Base-by-base conservation (phyloP, 2,888 invertebrate genomes). In the Phlogophora meticulosa region DNA sequence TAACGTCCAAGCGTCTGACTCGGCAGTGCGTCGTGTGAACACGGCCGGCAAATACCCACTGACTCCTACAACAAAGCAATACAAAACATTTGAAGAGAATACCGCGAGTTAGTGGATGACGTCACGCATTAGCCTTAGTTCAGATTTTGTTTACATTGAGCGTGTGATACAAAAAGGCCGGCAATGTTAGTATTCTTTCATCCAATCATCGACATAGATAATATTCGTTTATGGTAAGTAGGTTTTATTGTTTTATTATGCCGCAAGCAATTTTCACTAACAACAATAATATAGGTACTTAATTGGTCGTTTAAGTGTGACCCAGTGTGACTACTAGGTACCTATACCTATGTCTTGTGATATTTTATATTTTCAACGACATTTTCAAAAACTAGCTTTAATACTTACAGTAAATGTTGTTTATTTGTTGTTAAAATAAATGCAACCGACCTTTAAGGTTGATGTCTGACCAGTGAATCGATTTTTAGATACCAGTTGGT, bases 1-100 rank as follows among this genome's bases (percentile, higher is more conserved):
- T 58, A 98, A 90, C 15, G 98, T 98, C 99, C 99, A 99, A 4
- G 98, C 98, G 93, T 98, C 98, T 0, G 98, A 98, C 90, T 98
- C 98, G 0, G 98, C 97, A 0, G 98, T 98, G 49, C 98, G 96
- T 87, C 97, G 97, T 0, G 98, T 98, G 85, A 98, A 98, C 88
- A 98, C 97, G 51, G 97, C 97, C 0, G 98, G 98, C 82, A 98
- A 93, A 87, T 97, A 97, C 1, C 98, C 98, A 65, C 96, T 96
- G 82, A 97, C 97, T 38, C 98, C 97, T 96, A 91, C 80, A 83
- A 84, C 59, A 78, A 84, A 71, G 36, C 28, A 43, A 34, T n/a
- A 20, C 22, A 53, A 22, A 28, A 46, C 40, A 45, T 22, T 46
- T 32, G 17, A 24, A 32, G 17, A 36, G 32, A 69, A 36, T n/a